Evolutionary conservation across 1,140 invertebrate genomes (phyloP).

Genomic region (Aphelinus atriplicis): DNA sequence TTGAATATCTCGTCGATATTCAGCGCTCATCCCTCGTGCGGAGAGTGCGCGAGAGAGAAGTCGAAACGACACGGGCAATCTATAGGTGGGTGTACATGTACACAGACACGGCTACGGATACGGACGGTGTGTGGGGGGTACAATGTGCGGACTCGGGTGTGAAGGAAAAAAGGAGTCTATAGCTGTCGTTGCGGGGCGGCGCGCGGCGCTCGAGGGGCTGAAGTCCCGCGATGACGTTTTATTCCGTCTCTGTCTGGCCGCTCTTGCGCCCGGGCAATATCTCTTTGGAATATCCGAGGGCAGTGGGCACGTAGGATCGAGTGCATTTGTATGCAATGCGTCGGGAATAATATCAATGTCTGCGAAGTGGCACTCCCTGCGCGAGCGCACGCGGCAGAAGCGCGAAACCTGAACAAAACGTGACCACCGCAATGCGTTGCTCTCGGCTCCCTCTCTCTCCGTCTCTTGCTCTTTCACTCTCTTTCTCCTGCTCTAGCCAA

Average conservation of each 20-base stretch:
- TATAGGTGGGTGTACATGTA: too few species aligned
- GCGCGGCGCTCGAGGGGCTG: not conserved
- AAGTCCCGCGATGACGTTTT: conserved; percentile 4
- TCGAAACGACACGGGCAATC: not conserved
- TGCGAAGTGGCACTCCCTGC: conserved; percentile 30
- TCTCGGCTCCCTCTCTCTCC: conserved; percentile 16
- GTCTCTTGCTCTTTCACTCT: not conserved
- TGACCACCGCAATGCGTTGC: conserved; percentile 46
- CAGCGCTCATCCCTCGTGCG: not conserved
- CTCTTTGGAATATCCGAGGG: conserved; percentile 7
- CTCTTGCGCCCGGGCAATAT: conserved; percentile 3
- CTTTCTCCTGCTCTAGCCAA: not conserved
- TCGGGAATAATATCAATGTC: conserved; percentile 53
- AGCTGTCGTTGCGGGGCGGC: not conserved
- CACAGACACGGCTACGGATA: not conserved
- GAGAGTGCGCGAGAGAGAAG: not conserved
- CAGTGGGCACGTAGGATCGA: not conserved
- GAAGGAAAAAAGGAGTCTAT: not conserved
- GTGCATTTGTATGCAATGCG: conserved; percentile 51
- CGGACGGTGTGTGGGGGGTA: not conserved
- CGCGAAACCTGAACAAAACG: conserved; percentile 48
- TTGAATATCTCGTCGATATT: conserved; percentile 33
- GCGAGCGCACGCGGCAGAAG: conserved; percentile 6
- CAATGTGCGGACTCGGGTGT: not conserved
- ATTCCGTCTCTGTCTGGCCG: conserved; percentile 4